Evolutionary conservation across 2,113 vertebrate species (phyloP).

Genomic region (Panthera tigris): DNA sequence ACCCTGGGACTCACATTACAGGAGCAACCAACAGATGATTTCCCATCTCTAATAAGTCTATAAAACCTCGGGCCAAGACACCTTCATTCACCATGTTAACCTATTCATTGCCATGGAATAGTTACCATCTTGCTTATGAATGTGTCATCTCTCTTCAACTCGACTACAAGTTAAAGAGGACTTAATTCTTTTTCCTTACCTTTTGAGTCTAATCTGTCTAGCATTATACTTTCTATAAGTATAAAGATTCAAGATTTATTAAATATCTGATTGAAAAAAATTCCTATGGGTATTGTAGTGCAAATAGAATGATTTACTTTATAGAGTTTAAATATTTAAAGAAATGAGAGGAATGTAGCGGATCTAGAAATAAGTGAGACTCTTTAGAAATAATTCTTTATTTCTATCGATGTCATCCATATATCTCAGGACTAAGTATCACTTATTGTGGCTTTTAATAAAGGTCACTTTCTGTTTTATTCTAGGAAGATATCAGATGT

Average conservation of each 20-base stretch:
- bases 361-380: not conserved
- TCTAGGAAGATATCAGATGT: not conserved
- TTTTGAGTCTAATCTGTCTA: not conserved
- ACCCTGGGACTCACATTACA: not conserved
- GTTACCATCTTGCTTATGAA: not conserved
- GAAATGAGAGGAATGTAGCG: not conserved
- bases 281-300: not conserved
- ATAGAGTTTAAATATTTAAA: not conserved
- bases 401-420: not conserved
- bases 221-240: not conserved
- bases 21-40: not conserved
- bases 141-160: not conserved
- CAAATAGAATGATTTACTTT: not conserved
- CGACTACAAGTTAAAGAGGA: not conserved
- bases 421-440: not conserved
- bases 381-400: slow-evolving; percentile 26
- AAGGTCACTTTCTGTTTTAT: not conserved
- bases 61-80: not conserved
- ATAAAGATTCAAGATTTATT: not conserved
- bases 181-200: not conserved
- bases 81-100: not conserved
- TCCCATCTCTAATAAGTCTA: not conserved
- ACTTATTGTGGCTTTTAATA: slow-evolving; percentile 30
- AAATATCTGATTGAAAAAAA: not conserved
- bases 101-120: not conserved